A percentile compares a stretch with the other conserved stretches of the same genome.
These are phyloP conservation scores for Rosalia funebris DNA, from an alignment of 2,888 invertebrate species.

Conservation along the genomic window DNA sequence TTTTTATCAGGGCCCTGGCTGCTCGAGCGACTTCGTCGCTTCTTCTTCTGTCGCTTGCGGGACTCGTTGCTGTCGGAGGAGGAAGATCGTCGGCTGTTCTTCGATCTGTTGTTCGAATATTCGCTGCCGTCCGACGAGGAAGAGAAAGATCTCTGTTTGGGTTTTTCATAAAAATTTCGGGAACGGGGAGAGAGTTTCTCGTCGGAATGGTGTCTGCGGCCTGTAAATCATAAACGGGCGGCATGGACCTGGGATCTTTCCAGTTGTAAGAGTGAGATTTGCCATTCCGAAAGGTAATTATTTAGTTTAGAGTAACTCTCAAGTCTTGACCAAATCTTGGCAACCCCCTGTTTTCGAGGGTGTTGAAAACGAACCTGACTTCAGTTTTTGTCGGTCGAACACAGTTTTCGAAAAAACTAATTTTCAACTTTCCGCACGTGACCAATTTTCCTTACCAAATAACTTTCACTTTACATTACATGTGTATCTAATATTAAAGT, in stretches of 20 bases:
- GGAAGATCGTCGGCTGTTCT: conserved; percentile 38
- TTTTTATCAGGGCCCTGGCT: conserved; percentile 33
- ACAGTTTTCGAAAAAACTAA: too few species aligned
- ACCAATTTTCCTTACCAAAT: too few species aligned
- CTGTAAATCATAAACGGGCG: conserved; percentile 32
- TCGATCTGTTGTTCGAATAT: conserved; percentile 33
- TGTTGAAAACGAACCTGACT: too few species aligned
- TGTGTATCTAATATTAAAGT: too few species aligned
- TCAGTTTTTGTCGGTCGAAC: too few species aligned
- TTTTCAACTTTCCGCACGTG: too few species aligned
- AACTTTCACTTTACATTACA: too few species aligned
- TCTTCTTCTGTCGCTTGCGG: conserved; percentile 37
- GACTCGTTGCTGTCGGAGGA: conserved; percentile 42
- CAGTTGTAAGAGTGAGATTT: conserved; percentile 7
- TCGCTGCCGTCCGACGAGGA: conserved; percentile 41
- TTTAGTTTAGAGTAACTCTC: too few species aligned
- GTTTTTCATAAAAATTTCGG: conserved; percentile 25
- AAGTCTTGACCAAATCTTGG: too few species aligned
- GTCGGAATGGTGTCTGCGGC: conserved; percentile 32
- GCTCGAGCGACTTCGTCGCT: conserved; percentile 34
- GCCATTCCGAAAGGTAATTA: neutral
- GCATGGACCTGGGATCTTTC: conserved; percentile 3
- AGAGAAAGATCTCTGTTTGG: conserved; percentile 41
- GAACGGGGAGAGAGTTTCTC: conserved; percentile 22
- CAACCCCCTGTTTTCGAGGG: too few species aligned